Percentiles rank a stretch among this genome's conserved stretches.
phyloP scores from a whole-genome alignment of 2,797 vertebrate species.

The Balearica regulorum region DNA sequence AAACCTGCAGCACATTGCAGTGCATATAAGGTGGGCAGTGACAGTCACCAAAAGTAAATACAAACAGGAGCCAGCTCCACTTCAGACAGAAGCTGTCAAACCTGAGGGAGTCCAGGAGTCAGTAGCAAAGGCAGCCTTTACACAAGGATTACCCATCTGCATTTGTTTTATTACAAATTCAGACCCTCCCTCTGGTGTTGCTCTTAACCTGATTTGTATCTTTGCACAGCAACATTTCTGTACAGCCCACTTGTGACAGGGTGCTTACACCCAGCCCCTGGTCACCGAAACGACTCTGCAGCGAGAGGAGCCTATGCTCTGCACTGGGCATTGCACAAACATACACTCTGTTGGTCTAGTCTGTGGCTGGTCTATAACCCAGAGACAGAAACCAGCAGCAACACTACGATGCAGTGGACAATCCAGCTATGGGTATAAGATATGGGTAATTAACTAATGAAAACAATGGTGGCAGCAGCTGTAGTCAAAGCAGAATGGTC shows the following conservation, averaged over 20 bases:
- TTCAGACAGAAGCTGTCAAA: background rate
- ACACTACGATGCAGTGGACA: background rate
- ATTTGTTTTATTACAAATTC: background rate
- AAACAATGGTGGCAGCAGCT: background rate
- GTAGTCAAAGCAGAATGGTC: background rate
- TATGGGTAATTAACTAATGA: background rate
- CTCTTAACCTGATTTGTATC: background rate
- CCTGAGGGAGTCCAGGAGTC: background rate
- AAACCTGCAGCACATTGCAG: background rate
- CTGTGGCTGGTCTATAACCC: background rate
- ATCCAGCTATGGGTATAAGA: background rate
- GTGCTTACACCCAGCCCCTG: background rate
- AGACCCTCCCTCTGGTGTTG: background rate
- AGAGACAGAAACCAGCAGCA: background rate
- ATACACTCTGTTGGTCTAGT: accelerated
- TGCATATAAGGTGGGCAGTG: background rate
- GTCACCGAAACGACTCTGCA: background rate
- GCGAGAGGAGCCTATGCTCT: accelerated
- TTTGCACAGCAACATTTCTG: background rate
- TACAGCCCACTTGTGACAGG: accelerated
- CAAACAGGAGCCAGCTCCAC: background rate
- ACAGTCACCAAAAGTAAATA: background rate
- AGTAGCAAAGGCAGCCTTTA: background rate
- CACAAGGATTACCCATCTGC: background rate
- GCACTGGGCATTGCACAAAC: background rate